Base-by-base conservation (phyloP, 2,113 vertebrate genomes). In the Catagonus wagneri region DNA sequence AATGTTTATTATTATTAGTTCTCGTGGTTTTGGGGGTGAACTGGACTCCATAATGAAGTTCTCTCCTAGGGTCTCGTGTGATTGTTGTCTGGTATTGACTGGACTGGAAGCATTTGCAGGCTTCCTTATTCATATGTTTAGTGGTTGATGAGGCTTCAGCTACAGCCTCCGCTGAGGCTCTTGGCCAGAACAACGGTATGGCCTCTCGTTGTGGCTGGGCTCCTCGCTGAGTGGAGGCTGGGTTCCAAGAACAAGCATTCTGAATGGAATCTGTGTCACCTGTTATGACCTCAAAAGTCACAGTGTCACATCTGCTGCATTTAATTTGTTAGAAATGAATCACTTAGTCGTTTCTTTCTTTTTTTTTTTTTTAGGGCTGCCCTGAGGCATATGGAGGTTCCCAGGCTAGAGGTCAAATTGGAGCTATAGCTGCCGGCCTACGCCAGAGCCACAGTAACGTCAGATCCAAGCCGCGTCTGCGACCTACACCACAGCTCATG, bases 281-380 rank as follows among this genome's bases (percentile, higher is more conserved):
- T 61, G 10, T 74, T 39, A 14, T 3, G 6, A 36, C 66, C 29
- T 88, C 23, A 36, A 9, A 90, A 83, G 54, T 93, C n/a, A 69
- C 56, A 65, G 56, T 81, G 34, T 78, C 58, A 63, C 36, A 36
- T 56, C 13, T 54, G 25, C 39, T 39, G 32, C 56, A 52, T 83
- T 60, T 89, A 19, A 5, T 89, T 88, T 54, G 74, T 83, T 93
- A 54, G 56, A 90, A 78, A 22, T 66, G 44, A 93, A 17, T 83
- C 52, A 39, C 32, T 90, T 78, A 81, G 74, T 69, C 52, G 10
- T 44, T 44, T 44, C 8, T 44, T 44, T 44, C 8, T 44, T 44
- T 44, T 44, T 44, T 44, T 44, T 44, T 44, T 44, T 44, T 44
- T 44, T 44, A 4, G 44, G 44, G 44, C 44, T 44, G 44, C 44